Base-by-base conservation (phyloP, 2,113 vertebrate genomes). In the Prietella phreatophila region DNA sequence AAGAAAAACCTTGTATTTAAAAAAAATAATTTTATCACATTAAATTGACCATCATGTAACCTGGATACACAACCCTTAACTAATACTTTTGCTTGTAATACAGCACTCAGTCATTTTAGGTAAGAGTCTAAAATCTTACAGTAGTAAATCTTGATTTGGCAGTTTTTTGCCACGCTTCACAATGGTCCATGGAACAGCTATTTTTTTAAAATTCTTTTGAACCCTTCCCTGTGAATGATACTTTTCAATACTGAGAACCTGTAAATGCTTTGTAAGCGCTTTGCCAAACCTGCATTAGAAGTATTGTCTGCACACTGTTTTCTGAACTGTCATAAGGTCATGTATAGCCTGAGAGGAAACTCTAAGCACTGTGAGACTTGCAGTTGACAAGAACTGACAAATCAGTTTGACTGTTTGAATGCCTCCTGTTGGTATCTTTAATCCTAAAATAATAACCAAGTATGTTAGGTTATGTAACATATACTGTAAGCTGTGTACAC, bases 381-480 rank as follows among this genome's bases (percentile, higher is more conserved):
- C 53, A 76, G 8, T 73, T 71, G 42, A 71, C 63, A 67, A 61
- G 11, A 27, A 76, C 4, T 47, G 39, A 76, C 36, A 75, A 11
- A 75, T 36, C 47, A 10, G 73, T 76, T 25, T 75, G 19, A 13
- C 33, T 39, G 17, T 39, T 19, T 73, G 69, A 73, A 20, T 75
- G 39, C 39, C 25, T n/a, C 50, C 42, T 65, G 19, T 39, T 81
- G 81, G 13, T 4, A 53, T 73, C 33, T 50, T 14, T 19, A 82
- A 82, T 20, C 85, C 33, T 73, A 87, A 87, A 82, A 81, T 67
- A 39, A 50, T 27, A 78, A 50, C 75, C 42, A n/a, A n/a, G 42
- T n/a, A 27, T 50, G 20, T 75, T 13, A 75, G 71, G 75, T 27
- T 82, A 67, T 27, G 36, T 58, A 80, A 82, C 19, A 25, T 17